Percentiles rank a stretch among this genome's conserved stretches.
These are phyloP conservation scores for Arremon brunneinucha DNA, from an alignment of 2,797 vertebrate genomes.

Conservation along the genomic window DNA sequence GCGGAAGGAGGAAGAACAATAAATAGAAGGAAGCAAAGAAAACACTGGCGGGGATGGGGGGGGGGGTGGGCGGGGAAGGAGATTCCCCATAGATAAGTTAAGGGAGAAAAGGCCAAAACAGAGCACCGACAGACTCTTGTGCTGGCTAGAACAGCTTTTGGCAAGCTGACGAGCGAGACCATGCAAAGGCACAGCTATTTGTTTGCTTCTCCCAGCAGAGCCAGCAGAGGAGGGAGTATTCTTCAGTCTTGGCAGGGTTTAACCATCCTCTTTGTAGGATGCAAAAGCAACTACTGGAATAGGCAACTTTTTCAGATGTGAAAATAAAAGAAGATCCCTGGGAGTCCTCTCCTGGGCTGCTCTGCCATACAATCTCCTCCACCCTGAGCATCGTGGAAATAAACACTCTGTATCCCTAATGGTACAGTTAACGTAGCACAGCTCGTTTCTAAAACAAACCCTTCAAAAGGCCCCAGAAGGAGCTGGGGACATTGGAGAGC, in stretches of 20 bases:
- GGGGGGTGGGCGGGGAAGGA: background rate
- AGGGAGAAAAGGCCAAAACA: background rate
- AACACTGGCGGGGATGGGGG: background rate
- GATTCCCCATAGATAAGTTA: background rate
- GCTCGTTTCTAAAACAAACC: conserved; percentile 48
- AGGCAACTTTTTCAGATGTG: conserved; percentile 9
- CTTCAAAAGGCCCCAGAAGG: conserved; percentile 37
- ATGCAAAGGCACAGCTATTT: conserved; percentile 8
- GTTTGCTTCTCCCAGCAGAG: conserved; percentile 11
- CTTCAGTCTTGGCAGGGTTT: conserved; percentile 1
- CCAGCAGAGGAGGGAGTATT: background rate
- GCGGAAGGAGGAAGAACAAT: background rate
- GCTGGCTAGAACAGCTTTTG: conserved; percentile 22
- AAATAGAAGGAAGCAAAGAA: conserved; percentile 32
- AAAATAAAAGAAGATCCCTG: conserved; percentile 4
- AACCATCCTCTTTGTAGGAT: conserved; percentile 7
- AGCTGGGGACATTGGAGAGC: conserved; percentile 13
- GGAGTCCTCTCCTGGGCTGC: background rate
- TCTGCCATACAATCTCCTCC: conserved; percentile 5
- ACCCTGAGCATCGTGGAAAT: background rate
- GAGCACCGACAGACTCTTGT: background rate
- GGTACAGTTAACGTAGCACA: conserved; percentile 3
- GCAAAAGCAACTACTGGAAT: background rate
- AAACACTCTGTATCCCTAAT: conserved; percentile 23
- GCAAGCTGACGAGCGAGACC: background rate